phyloP scores from a whole-genome alignment of 2,113 vertebrate species.

The Eclectus roratus region DNA sequence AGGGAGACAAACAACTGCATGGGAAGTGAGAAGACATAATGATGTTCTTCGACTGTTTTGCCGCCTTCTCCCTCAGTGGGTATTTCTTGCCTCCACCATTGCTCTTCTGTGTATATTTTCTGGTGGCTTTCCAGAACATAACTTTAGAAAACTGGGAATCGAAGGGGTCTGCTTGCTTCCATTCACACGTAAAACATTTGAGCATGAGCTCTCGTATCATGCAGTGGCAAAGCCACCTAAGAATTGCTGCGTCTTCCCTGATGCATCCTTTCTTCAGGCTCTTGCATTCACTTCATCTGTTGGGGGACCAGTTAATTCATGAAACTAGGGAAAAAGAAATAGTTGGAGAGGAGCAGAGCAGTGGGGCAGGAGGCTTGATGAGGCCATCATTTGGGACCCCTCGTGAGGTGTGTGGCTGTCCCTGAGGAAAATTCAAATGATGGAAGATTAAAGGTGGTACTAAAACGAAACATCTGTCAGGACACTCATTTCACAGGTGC shows the following conservation, averaged over 20 bases:
- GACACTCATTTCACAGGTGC: neutral
- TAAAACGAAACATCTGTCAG: neutral
- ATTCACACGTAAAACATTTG: neutral
- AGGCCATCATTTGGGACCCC: rapidly evolving
- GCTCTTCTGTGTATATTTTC: neutral
- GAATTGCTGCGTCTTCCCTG: neutral
- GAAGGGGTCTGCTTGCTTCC: rapidly evolving
- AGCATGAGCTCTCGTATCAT: rapidly evolving
- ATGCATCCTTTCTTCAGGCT: neutral
- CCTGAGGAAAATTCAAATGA: neutral
- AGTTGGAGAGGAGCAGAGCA: neutral
- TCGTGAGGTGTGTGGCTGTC: neutral
- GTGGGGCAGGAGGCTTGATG: neutral
- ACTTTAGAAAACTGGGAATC: neutral
- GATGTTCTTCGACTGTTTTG: neutral
- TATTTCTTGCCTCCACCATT: neutral
- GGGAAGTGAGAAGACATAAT: neutral
- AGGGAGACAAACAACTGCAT: neutral
- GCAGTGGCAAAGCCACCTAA: neutral
- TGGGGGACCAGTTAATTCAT: neutral
- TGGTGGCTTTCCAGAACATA: neutral
- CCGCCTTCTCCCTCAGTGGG: rapidly evolving
- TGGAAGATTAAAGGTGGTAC: neutral
- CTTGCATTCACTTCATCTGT: neutral
- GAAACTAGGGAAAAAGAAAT: neutral